Conservation (phyloP, 2,888 invertebrate species). For the Mythimna ferrago region DNA sequence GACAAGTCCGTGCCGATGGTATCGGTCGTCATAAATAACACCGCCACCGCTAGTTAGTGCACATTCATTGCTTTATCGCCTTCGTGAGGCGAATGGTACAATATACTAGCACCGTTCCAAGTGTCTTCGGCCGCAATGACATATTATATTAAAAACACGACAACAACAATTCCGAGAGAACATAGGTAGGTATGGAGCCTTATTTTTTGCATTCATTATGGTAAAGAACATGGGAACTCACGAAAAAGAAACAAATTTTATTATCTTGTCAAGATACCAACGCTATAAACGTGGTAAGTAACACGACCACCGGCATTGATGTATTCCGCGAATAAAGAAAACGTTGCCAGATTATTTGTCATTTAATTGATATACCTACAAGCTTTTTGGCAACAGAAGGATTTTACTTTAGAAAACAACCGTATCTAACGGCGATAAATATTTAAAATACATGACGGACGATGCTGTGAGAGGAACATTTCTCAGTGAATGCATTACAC, state of each 20-base stretch:
- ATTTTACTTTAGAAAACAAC: conserved; percentile 49
- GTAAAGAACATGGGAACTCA: conserved; percentile 61
- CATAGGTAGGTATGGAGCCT: conserved; percentile 33
- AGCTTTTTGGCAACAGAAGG: conserved; percentile 56
- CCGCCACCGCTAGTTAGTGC: conserved; percentile 88
- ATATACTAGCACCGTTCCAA: conserved; percentile 53
- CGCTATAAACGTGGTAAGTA: conserved; percentile 62
- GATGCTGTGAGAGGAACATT: conserved; percentile 35
- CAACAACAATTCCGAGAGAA: conserved; percentile 50
- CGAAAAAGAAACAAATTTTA: conserved; percentile 65
- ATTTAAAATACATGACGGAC: conserved; percentile 44
- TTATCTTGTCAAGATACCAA: conserved; percentile 61
- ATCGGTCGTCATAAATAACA: conserved; percentile 88
- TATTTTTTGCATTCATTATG: conserved; percentile 61
- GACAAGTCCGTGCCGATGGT: conserved; percentile 89
- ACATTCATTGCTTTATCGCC: conserved; percentile 84
- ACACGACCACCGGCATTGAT: conserved; percentile 68
- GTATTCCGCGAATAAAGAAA: conserved; percentile 66
- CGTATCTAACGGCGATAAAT: conserved; percentile 43
- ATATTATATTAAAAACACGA: conserved; percentile 53
- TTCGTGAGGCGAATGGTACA: conserved; percentile 64
- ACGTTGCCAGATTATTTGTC: conserved; percentile 66
- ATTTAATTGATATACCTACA: conserved; percentile 61
- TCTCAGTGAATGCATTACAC: conserved; percentile 44
- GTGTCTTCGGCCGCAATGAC: conserved; percentile 53